Conservation (phyloP, 2,113 vertebrate genomes). For the Chionomys nivalis region DNA sequence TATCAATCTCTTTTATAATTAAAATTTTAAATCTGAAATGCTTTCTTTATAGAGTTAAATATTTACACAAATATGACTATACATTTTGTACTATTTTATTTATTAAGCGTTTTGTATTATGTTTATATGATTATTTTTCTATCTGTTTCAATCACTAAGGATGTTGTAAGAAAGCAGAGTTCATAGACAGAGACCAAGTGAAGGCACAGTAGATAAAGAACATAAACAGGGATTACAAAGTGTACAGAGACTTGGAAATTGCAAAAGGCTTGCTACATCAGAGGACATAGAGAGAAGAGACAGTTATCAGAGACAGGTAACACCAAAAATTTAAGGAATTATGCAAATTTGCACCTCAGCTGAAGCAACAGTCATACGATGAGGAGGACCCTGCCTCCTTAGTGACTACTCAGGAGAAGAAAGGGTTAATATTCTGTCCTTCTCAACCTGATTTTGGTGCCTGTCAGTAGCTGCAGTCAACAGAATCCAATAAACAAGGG, state of each 20-base stretch:
- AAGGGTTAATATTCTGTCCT: background rate
- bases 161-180: background rate
- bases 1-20: background rate
- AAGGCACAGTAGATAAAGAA: background rate
- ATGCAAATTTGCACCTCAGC: no score
- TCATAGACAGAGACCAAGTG: background rate
- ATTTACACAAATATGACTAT: no score
- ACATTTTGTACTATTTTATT: background rate
- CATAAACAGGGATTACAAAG: background rate
- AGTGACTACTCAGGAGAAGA: background rate
- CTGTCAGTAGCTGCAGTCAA: background rate
- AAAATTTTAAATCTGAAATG: background rate
- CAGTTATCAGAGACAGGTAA: background rate
- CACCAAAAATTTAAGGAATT: background rate
- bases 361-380: rapidly evolving
- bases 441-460: background rate
- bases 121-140: background rate
- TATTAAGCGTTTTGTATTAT: background rate
- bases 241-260: background rate
- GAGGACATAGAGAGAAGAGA: background rate
- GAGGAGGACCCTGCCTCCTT: rapidly evolving
- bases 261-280: background rate
- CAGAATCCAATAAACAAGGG: background rate
- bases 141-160: background rate
- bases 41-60: background rate